Base-by-base conservation (phyloP, 2,888 invertebrate species). In the Anorthoa munda region DNA sequence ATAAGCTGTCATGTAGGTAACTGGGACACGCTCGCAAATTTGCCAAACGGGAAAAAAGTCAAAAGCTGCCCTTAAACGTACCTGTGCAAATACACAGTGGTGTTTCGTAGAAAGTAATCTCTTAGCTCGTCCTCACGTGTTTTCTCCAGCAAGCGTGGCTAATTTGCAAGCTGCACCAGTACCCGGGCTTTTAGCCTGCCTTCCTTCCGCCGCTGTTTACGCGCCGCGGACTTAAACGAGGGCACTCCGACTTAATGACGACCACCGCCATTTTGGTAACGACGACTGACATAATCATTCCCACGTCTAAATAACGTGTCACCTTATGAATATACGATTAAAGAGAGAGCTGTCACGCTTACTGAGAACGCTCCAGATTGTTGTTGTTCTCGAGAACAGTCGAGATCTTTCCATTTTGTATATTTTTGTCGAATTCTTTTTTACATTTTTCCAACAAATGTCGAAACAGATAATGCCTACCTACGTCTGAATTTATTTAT, bases 191-290 rank as follows among this genome's bases (percentile, higher is more conserved):
- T 94, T 93, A 94, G 93, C 93, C 90, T 86, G 91, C 90, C 92
- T 94, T 94, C 93, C 94, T 94, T 94, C 94, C 95, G 93, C 87
- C 88, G 88, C 88, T 92, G 93, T 93, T 93, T 91, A 92, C 93
- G 93, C 93, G 92, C 92, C 90, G 87, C 90, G 91, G 91, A 92
- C 93, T 92, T 93, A 94, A 94, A 94, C 91, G 93, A 94, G 93
- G 93, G 93, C 94, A 94, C 94, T 95, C 92, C 87, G 91, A 88
- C 91, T 93, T 94, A 95, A 94, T 94, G 94, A 94, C 93, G 92
- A 91, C 93, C 92, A 90, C 90, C 92, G 92, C 91, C 93, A 92
- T 94, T 93, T 93, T 88, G 91, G 92, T 92, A 91, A 92, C 91
- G 89, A 88, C 90, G 89, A 88, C 86, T 91, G 90, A 91, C 91